A percentile compares a stretch with the other conserved stretches of the same genome.
phyloP scores from a whole-genome alignment of 2,797 vertebrate species.

The Nasua narica region DNA sequence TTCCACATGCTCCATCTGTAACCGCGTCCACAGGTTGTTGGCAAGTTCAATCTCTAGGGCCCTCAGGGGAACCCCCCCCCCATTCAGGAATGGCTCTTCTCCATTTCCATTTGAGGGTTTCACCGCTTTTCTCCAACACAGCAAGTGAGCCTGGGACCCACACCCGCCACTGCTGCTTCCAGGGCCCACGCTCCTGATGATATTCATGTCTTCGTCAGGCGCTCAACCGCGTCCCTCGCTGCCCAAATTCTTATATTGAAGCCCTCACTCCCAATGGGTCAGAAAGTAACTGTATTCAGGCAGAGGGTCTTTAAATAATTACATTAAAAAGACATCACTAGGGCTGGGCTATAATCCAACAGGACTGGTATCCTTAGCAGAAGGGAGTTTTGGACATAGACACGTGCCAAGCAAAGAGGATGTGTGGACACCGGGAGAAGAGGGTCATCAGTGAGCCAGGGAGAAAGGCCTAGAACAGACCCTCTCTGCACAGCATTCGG shows the following conservation, averaged over 20 bases:
- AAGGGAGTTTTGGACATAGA: neutral
- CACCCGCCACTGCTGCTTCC: neutral
- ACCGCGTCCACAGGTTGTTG: neutral
- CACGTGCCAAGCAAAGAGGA: neutral
- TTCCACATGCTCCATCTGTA: neutral
- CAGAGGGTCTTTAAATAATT: neutral
- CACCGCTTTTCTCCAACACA: neutral
- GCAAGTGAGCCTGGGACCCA: accelerated
- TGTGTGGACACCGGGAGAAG: neutral
- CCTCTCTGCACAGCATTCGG: neutral
- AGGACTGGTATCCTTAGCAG: neutral
- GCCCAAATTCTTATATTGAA: neutral
- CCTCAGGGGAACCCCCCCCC: neutral
- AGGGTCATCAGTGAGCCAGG: neutral
- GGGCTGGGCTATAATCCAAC: neutral
- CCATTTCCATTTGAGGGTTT: neutral
- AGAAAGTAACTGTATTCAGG: neutral
- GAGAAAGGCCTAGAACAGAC: neutral
- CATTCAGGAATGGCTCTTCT: neutral
- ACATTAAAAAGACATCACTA: neutral
- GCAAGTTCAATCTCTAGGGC: neutral
- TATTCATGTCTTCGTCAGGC: neutral
- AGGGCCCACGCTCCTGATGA: neutral
- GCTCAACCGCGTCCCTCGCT: neutral
- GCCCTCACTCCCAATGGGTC: neutral